Evolutionary conservation across 2,797 vertebrate species (phyloP).

Genomic region (Cichlasoma orientale): DNA sequence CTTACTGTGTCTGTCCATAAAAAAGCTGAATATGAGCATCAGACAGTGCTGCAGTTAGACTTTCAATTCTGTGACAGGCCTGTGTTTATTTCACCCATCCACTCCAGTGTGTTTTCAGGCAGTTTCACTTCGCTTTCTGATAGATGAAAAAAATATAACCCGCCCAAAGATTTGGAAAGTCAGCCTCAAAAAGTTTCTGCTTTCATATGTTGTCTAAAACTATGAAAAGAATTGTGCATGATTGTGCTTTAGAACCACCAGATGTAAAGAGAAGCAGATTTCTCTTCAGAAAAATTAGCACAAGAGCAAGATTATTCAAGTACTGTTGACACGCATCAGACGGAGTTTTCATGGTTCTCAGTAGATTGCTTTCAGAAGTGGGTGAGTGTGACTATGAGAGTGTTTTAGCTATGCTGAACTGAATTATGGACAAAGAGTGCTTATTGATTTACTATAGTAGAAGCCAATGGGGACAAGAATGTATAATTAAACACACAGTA

Average conservation of each 20-base stretch:
- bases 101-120: neutral
- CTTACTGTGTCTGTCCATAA: neutral
- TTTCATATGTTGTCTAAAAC: neutral
- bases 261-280: neutral
- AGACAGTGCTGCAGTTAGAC: neutral
- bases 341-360: constrained; percentile 12
- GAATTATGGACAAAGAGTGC: constrained; percentile 37
- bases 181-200: neutral
- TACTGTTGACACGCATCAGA: neutral
- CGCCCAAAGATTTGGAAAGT: neutral
- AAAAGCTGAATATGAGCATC: neutral
- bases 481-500: constrained; percentile 20
- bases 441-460: constrained; percentile 52
- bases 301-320: neutral
- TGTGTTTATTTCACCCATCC: neutral
- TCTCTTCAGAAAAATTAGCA: neutral
- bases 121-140: neutral
- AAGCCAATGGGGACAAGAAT: constrained; percentile 32
- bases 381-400: constrained; percentile 1
- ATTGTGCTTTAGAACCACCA: neutral
- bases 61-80: neutral
- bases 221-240: neutral
- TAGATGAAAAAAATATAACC: neutral
- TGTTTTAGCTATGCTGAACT: constrained; percentile 44
- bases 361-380: constrained; percentile 15